Evolutionary conservation across 2,113 vertebrate species (phyloP), one percentile per base, ranked within the genome.

Genomic region (Mohoua ochrocephala): DNA sequence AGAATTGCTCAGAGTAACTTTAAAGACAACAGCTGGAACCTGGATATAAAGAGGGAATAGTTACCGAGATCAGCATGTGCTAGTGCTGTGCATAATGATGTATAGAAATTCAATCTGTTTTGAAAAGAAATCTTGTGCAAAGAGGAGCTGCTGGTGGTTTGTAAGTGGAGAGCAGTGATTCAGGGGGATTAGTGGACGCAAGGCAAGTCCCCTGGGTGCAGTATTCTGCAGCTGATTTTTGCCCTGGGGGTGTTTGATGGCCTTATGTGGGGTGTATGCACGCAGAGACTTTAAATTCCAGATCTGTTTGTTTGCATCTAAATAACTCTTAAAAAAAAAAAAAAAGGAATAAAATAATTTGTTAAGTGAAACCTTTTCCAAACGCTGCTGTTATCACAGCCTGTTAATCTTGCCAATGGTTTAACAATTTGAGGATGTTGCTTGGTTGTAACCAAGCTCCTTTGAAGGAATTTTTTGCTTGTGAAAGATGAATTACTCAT

Each of bases 351-450:
- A 68, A 74, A 93, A 52, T 41, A 47, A 79, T 78, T 83, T 65
- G 24, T 31, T 45, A 65, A 84, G 47, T 71, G 35, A 79, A 57
- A 21, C 41, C 6, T 85, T 84, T 84, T 47, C 1, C 11, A 77
- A 67, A 37, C 13, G 1, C 44, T 84, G 44, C 50, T 61, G 41
- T 93, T 87, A 54, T 93, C 78, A 8, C 56, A 65, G 47, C 41
- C 59, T 2, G 7, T 50, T 63, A 59, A 52, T 86, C 92, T 75
- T 93, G 88, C 85, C 95, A 81, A 42, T 14, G 14, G 28, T 88
- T 90, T 69, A 95, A 97, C 95, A 94, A 90, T 97, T 93, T 92
- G 88, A 96, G 95, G 95, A 96, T 97, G 96, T 95, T 93, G 85
- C 68, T 78, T 84, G 52, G 79, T 93, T 80, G 90, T 88, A 86